Base-by-base conservation (phyloP, 2,888 invertebrate genomes). In the Nephrocerus scutellatus region DNA sequence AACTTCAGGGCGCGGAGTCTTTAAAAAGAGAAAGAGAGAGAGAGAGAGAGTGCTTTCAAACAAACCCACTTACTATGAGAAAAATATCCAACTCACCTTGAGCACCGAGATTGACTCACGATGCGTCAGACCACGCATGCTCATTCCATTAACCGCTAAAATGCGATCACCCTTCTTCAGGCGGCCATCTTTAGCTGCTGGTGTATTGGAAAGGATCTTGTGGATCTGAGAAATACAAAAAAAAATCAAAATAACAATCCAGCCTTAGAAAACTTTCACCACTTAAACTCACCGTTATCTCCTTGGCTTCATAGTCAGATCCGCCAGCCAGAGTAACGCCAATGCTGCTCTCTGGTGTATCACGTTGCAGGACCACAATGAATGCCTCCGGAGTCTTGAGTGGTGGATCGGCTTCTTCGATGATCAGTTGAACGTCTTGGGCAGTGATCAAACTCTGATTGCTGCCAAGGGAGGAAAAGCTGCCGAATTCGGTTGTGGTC, bases 261-360 rank as follows among this genome's bases (percentile, higher is more conserved):
- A n/a, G n/a, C n/a, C n/a, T n/a, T n/a, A n/a, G n/a, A n/a, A n/a
- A n/a, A n/a, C n/a, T n/a, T n/a, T n/a, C n/a, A n/a, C 23, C 23
- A 37, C 47, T 3, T 8, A n/a, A 12, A 70, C 78, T 71, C 67
- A 87, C 89, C 58, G 88, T 89, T 49, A 91, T 88, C 67, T 89
- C 88, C 71, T 89, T 91, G 56, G 84, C 82, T 73, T 91, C 91
- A 62, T 89, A 90, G 63, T 92, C 91, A 13, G 81, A 79, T 35
- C 91, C 91, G 41, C 91, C 91, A 35, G 89, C 88, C 52, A 92
- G 71, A 29, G 87, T 88, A 43, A 91, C 82, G 28, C 91, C 91
- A 43, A 91, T 82, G 57, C 84, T 86, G 15, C 85, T 79, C 30
- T 77, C 77, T 4, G 76, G 72, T 48, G 75, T 73, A 55, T 83